A percentile compares a stretch with the other conserved stretches of the same genome.
Evolutionary conservation across 2,113 vertebrate species (phyloP).

Genomic region (Dendropsophus ebraccatus): DNA sequence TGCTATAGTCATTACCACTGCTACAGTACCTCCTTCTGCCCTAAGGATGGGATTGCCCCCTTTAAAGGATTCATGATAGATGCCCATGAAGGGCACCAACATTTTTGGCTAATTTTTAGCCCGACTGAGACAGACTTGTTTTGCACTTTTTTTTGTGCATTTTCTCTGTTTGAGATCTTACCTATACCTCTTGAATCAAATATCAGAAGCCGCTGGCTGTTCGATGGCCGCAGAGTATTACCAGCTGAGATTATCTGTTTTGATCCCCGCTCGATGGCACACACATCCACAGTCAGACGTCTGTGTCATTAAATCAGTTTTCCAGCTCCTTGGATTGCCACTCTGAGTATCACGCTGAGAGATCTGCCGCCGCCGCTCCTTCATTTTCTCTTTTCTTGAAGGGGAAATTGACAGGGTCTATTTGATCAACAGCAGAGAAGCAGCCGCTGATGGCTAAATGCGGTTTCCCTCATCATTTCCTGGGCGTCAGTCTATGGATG

Average conservation of each 20-base stretch:
- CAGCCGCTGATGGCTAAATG: background rate
- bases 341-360: background rate
- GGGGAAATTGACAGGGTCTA: background rate
- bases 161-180: no score
- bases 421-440: constrained; percentile 9
- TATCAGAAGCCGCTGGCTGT: background rate
- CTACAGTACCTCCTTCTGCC: no score
- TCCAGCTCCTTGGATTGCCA: background rate
- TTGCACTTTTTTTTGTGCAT: no score
- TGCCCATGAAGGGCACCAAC: no score
- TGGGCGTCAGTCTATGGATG: background rate
- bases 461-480: background rate
- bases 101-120: no score
- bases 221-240: background rate
- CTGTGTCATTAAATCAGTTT: constrained; percentile 23
- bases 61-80: no score
- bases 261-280: background rate
- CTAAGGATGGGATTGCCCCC: no score
- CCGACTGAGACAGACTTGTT: no score
- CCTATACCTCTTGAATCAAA: background rate
- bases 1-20: no score
- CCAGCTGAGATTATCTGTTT: constrained; percentile 12
- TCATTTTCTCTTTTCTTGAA: background rate
- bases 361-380: background rate
- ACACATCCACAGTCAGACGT: constrained; percentile 3